Base-by-base conservation (phyloP, 92 coral and sea anemone genomes). In the Bergia puertoricense region DNA sequence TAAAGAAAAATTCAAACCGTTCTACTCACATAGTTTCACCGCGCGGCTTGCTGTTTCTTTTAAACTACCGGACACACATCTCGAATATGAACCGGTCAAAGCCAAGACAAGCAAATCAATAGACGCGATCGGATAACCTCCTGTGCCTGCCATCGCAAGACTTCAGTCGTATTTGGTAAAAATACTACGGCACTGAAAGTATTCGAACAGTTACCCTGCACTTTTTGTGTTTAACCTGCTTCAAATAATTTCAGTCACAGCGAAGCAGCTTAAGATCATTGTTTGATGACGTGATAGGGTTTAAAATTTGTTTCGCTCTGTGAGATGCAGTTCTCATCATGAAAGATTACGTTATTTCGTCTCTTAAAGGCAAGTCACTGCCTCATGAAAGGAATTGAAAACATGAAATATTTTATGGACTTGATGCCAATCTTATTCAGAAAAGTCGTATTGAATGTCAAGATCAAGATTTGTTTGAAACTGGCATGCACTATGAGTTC, bases 281-380 rank as follows among this genome's bases (percentile, higher is more conserved):
- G 67, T 38, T 54, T 67, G 87, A 84, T 84, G 87, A 84, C 87
- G 87, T 84, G 87, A 84, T 84, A 48, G 87, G 40, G 68, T 42
- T 46, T 46, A 69, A 36, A 45, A 71, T 71, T 69, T 84, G 87
- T 84, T 84, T 84, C 87, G 87, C 68, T 69, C 87, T 74, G 79
- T 8, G 79, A 84, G 87, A 45, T 83, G 86, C 86, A 68, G 77
- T 69, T 84, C n/a, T 39, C 41, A 84, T 84, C 87, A 84, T 48
- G 79, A 73, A 84, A 84, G 69, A 84, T 84, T 84, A 84, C 87
- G 87, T 84, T 84, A 84, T 84, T 82, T 56, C 50, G 15, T 43
- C 72, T 38, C 15, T 57, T 73, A 8, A 9, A 68, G 44, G 87
- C 79, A 84, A 84, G 59, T 69, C 78, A 46, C 79, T 71, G 74